These are phyloP conservation scores for Papio anubis DNA, from an alignment of 2,113 vertebrate genomes.

Conservation along the genomic window DNA sequence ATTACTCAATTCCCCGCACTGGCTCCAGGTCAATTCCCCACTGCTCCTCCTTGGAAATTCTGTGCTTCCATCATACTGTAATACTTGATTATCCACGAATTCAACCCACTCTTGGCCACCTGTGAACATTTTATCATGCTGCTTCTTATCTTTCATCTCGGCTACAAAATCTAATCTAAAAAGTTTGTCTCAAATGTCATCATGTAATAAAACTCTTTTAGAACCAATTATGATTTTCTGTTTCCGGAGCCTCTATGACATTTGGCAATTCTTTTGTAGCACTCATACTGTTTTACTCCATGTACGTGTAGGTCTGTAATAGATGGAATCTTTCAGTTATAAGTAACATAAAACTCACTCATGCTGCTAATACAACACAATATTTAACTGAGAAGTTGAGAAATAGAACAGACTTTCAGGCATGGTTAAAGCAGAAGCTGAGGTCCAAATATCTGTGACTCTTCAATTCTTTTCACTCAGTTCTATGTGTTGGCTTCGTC, in stretches of 20 bases:
- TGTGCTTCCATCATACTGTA: neutral
- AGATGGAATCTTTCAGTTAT: neutral
- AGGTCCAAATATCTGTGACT: neutral
- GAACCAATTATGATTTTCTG: neutral
- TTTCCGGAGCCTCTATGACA: neutral
- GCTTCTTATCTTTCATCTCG: neutral
- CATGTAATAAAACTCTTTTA: neutral
- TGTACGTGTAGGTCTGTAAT: neutral
- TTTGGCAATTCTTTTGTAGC: neutral
- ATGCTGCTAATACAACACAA: neutral
- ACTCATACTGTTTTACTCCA: neutral
- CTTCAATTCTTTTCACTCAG: neutral
- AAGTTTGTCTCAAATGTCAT: neutral
- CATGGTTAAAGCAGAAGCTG: neutral
- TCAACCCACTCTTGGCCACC: neutral
- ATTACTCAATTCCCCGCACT: neutral
- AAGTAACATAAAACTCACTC: neutral
- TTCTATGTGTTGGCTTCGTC: neutral
- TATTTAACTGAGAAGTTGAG: neutral
- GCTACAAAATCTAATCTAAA: neutral
- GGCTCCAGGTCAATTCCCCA: neutral
- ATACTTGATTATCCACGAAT: neutral
- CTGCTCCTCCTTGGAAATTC: conserved; percentile 4
- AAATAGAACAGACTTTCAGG: neutral
- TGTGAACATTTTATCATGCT: neutral